Conservation (phyloP, 2,113 vertebrate species). For the Xiphorhynchus elegans region DNA sequence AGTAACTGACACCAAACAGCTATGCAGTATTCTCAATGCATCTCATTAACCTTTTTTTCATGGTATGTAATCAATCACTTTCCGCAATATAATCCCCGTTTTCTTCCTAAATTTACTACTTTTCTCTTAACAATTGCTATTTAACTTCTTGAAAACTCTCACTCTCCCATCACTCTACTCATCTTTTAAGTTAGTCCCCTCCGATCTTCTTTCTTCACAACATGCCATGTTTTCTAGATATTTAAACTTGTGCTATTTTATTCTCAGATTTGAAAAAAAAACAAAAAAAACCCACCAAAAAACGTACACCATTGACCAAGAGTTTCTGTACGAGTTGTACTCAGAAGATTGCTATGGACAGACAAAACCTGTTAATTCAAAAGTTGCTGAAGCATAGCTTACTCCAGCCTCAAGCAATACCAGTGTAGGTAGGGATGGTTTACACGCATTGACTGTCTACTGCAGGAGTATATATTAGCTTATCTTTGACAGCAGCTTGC, state of each 20-base stretch:
- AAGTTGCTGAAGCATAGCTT: slow-evolving; percentile 51
- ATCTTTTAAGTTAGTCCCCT: not conserved
- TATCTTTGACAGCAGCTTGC: slow-evolving; percentile 63
- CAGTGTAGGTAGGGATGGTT: slow-evolving; percentile 39
- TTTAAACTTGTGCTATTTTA: not conserved
- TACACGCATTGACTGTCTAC: not conserved
- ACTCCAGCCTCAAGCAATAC: slow-evolving; percentile 55
- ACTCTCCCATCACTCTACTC: not conserved
- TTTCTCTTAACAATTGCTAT: not conserved
- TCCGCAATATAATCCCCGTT: not conserved
- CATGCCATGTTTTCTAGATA: not conserved
- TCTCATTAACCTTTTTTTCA: not conserved
- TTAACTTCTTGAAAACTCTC: not conserved
- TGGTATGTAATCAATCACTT: not conserved
- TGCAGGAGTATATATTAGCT: slow-evolving; percentile 42
- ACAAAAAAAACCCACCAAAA: not conserved
- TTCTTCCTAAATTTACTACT: not conserved
- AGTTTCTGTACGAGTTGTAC: not conserved
- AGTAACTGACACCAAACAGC: not conserved
- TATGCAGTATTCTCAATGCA: not conserved
- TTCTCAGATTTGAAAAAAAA: not conserved
- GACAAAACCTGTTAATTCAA: slow-evolving; percentile 62
- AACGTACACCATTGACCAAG: not conserved
- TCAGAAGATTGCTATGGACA: slow-evolving; percentile 34
- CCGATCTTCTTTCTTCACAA: not conserved